phyloP scores from a whole-genome alignment of 1,140 invertebrate genomes.

The Acromyrmex heyeri region DNA sequence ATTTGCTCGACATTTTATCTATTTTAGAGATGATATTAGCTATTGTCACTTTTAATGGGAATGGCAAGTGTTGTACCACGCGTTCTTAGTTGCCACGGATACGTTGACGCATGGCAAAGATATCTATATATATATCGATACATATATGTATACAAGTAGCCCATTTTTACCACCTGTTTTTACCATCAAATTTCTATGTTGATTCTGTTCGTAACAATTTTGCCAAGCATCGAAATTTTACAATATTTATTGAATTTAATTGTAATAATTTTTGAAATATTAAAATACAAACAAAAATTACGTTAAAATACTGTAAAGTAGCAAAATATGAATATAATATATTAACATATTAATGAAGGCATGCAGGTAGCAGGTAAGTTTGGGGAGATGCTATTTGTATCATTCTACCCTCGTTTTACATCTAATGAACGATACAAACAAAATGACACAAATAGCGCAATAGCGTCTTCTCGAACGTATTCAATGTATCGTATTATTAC shows the following conservation, averaged over 20 bases:
- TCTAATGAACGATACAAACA: too few species aligned
- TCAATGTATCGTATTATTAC: too few species aligned
- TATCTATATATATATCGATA: not conserved
- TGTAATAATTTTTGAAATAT: not conserved
- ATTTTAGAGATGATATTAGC: constrained; percentile 5
- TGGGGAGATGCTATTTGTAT: too few species aligned
- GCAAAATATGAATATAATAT: not conserved
- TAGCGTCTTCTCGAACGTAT: too few species aligned
- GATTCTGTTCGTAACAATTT: not conserved
- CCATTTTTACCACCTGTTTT: too few species aligned
- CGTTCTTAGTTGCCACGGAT: constrained; percentile 61
- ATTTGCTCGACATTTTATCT: constrained; percentile 30
- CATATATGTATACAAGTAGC: not conserved
- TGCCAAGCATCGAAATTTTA: not conserved
- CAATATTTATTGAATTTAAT: constrained; percentile 1
- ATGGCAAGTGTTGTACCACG: constrained; percentile 4
- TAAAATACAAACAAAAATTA: not conserved
- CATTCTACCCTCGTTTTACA: too few species aligned
- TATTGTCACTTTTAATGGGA: constrained; percentile 25
- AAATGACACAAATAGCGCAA: too few species aligned
- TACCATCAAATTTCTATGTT: too few species aligned
- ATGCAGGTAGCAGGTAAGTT: too few species aligned
- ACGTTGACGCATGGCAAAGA: constrained; percentile 55
- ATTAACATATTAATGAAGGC: not conserved
- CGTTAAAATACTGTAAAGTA: not conserved